Conservation (phyloP, 2,797 vertebrate genomes). For the Toxotes lorentzi region DNA sequence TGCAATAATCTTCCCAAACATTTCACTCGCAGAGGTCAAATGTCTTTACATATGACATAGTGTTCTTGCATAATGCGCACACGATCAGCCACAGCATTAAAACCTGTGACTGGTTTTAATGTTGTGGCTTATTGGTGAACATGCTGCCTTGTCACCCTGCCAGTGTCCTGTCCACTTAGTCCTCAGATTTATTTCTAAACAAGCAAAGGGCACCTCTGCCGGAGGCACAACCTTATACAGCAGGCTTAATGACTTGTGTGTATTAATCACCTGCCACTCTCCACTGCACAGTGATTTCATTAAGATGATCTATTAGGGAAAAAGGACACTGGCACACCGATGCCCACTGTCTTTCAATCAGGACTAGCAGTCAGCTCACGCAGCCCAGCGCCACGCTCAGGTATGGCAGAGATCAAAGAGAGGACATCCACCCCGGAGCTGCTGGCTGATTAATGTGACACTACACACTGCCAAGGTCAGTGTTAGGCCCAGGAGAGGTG, state of each 20-base stretch:
- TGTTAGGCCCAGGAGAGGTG: constrained; percentile 18
- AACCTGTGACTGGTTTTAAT: too few relatives aligned
- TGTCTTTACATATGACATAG: not conserved
- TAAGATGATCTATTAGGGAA: constrained; percentile 76
- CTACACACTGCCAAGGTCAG: constrained; percentile 51
- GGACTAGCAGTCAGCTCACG: constrained; percentile 32
- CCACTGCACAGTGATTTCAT: constrained; percentile 70
- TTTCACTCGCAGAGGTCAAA: too few relatives aligned
- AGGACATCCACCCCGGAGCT: constrained; percentile 36
- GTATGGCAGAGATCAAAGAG: constrained; percentile 58
- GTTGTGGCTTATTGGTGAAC: too few relatives aligned
- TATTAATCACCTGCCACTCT: constrained; percentile 75
- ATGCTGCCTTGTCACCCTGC: constrained; percentile 25
- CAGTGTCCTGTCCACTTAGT: constrained; percentile 66
- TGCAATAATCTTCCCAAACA: too few relatives aligned
- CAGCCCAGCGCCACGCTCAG: constrained; percentile 21
- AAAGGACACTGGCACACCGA: constrained; percentile 13
- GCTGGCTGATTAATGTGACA: constrained; percentile 48
- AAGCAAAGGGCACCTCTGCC: constrained; percentile 58
- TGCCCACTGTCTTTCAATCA: constrained; percentile 51
- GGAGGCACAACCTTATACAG: constrained; percentile 36
- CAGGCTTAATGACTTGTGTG: constrained; percentile 68
- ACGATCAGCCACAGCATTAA: too few relatives aligned
- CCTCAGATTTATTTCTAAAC: constrained; percentile 73
- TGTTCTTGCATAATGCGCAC: too few relatives aligned